These are phyloP conservation scores for Neodon shergylaensis DNA, from an alignment of 2,113 vertebrate species.

Conservation along the genomic window DNA sequence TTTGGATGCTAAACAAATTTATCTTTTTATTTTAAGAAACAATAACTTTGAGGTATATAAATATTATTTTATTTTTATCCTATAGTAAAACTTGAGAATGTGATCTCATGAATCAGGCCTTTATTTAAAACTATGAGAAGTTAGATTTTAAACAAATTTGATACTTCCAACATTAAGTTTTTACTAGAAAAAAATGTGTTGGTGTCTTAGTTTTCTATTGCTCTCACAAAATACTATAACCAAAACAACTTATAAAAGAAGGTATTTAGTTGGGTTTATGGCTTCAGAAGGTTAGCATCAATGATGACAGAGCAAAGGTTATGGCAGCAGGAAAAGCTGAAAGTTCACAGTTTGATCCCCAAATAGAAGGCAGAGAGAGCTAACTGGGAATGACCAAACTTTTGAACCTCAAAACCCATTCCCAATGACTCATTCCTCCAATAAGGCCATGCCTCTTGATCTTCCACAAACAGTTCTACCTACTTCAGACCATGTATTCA, in stretches of 20 bases:
- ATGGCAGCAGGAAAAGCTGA: background rate
- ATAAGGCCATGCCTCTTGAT: background rate
- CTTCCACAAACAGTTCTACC: background rate
- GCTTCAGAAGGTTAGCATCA: background rate
- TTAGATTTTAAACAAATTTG: conserved; percentile 29
- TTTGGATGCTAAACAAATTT: conserved; percentile 79
- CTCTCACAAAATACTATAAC: background rate
- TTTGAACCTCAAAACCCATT: background rate
- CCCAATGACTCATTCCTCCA: background rate
- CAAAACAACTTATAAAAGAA: background rate
- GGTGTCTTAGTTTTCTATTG: background rate
- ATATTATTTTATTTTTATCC: conserved; percentile 57
- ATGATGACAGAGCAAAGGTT: background rate
- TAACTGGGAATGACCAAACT: background rate
- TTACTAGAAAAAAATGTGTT: background rate
- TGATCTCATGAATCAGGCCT: conserved; percentile 23
- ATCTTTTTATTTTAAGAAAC: conserved; percentile 78
- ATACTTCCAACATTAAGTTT: conserved; percentile 25
- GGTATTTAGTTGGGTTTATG: background rate
- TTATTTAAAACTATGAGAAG: conserved; percentile 44
- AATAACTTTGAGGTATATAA: conserved; percentile 77
- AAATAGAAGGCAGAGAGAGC: background rate
- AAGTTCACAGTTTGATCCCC: background rate
- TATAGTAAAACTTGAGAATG: conserved; percentile 18
- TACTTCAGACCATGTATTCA: background rate